Evolutionary conservation across 2,888 invertebrate species (phyloP), one percentile per base, ranked within the genome.

Genomic region (Luperina testacea): DNA sequence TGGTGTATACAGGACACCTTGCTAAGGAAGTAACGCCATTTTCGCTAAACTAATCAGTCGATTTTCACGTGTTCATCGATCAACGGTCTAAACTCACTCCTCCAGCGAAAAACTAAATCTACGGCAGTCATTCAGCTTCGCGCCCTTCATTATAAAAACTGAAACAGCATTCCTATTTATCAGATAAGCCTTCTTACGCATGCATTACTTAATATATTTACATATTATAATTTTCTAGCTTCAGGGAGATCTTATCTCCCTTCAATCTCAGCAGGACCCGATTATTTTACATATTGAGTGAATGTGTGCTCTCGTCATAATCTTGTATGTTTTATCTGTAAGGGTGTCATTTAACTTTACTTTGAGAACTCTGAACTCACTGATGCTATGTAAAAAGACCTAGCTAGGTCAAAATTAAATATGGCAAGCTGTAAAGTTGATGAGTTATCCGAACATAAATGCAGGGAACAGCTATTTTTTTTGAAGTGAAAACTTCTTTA

Each of bases 231-330:
- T 84, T 75, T 75, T 71, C 67, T 73, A 75, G 72, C 70, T 67
- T 15, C 59, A 70, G 11, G 20, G 59, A 59, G 75, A 85, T 82
- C 45, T 85, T 73, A 84, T 84, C 82, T 78, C 6, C 32, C 57
- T 72, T 84, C 72, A 75, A 77, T 84, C 75, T 75, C 42, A 27
- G 65, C 20, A 68, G 57, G 32, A 24, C 17, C 48, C 65, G 20
- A 73, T 78, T 84, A 71, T 75, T 84, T 84, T 61, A 73, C 84
- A 84, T 84, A 82, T 78, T 84, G 78, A 84, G 75, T 42, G 82
- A 75, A 17, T 74, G 67, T 63, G 72, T 68, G 15, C 64, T 27
- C 57, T 38, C 48, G 48, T 82, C 72, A 73, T 73, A 65, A 61
- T 83, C 20, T 82, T 53, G 72, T 59, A 51, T 42, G 59, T 72